phyloP scores from a whole-genome alignment of 2,797 vertebrate genomes.

The Parauchenoglanis ngamensis region DNA sequence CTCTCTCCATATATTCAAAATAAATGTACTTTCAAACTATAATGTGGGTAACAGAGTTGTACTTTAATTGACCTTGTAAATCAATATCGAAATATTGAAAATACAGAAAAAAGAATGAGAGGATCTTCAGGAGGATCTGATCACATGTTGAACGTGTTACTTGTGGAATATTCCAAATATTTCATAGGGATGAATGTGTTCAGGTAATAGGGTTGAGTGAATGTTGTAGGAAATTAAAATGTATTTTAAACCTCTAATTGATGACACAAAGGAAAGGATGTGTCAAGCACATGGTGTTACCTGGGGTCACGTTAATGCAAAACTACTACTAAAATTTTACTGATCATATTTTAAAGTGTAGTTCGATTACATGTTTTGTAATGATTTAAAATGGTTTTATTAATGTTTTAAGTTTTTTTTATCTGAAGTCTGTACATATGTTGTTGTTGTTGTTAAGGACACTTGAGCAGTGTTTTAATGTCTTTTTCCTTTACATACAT shows the following conservation, averaged over 20 bases:
- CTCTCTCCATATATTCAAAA: no score
- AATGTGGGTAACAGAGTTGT: neutral
- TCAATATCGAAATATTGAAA: neutral
- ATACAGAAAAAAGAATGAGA: neutral
- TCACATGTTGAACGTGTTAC: neutral
- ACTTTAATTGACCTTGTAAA: neutral
- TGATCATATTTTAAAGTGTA: neutral
- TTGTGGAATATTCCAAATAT: neutral
- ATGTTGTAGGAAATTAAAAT: no score
- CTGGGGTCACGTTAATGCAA: neutral
- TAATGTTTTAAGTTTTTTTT: neutral
- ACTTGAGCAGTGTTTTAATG: neutral
- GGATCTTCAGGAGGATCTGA: neutral
- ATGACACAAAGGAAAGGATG: neutral
- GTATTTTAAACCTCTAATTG: neutral
- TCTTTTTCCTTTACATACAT: neutral
- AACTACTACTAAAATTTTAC: neutral
- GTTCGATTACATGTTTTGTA: neutral
- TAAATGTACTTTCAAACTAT: neutral
- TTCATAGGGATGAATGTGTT: neutral
- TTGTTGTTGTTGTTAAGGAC: neutral
- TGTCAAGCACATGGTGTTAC: neutral
- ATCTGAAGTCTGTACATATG: neutral
- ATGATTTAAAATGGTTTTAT: neutral
- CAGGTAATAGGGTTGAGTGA: neutral